These are phyloP conservation scores for Cavia porcellus DNA, from an alignment of 2,113 vertebrate species.

Conservation along the genomic window DNA sequence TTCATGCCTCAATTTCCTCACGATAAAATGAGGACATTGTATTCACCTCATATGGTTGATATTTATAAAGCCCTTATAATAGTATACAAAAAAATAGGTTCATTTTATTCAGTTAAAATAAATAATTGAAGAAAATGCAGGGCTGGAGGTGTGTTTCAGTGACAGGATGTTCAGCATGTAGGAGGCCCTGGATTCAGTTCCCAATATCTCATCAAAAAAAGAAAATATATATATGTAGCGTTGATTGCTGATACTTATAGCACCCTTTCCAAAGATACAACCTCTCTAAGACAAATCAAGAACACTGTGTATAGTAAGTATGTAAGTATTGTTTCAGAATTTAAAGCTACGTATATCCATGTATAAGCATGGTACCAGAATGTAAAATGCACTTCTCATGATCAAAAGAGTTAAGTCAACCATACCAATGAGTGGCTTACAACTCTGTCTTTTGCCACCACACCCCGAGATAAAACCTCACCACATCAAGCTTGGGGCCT, in stretches of 20 bases:
- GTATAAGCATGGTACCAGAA: background rate
- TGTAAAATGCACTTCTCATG: background rate
- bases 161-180: background rate
- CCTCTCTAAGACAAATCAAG: constrained; percentile 2
- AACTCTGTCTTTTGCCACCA: background rate
- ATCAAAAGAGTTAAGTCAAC: background rate
- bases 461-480: constrained; percentile 45
- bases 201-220: background rate
- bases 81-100: background rate
- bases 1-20: constrained; percentile 30
- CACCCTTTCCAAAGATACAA: constrained; percentile 15
- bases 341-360: background rate
- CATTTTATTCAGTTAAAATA: constrained; percentile 21
- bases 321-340: background rate
- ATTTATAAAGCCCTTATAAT: constrained; percentile 58
- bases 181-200: background rate
- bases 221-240: background rate
- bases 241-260: background rate
- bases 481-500: constrained; percentile 32
- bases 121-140: background rate
- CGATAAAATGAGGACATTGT: background rate
- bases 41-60: constrained; percentile 2
- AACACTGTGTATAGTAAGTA: background rate
- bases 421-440: background rate
- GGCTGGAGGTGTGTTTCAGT: background rate